These are phyloP conservation scores for Ranitomeya variabilis DNA, from an alignment of 2,113 vertebrate genomes.

Conservation along the genomic window DNA sequence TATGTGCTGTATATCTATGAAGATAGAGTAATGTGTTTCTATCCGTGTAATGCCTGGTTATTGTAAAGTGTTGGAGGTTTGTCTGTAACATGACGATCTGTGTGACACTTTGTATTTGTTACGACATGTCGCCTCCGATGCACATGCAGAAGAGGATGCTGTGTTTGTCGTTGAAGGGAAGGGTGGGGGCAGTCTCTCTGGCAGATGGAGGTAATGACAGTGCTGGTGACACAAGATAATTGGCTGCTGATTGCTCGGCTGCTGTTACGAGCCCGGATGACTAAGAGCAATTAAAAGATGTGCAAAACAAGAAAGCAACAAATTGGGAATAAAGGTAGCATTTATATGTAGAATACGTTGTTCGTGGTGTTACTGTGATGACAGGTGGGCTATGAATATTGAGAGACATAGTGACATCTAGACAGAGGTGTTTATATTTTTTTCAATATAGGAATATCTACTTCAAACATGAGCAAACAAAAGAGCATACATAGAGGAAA, in stretches of 20 bases:
- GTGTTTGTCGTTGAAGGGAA: conserved; percentile 30
- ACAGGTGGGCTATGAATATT: conserved; percentile 37
- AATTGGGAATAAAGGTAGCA: conserved; percentile 31
- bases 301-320: conserved; percentile 57
- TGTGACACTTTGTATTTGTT: background rate
- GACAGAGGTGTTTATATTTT: background rate
- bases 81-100: background rate
- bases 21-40: background rate
- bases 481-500: background rate
- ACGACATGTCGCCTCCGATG: background rate
- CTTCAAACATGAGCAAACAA: no score
- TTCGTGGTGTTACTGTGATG: conserved; percentile 12
- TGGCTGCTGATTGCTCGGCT: conserved; percentile 54
- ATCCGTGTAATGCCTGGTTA: background rate
- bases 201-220: conserved; percentile 60
- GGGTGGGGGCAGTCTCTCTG: background rate
- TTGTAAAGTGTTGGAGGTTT: background rate
- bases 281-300: conserved; percentile 59
- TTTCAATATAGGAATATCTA: background rate
- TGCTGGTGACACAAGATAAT: conserved; percentile 58
- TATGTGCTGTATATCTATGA: background rate
- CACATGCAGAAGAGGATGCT: conserved; percentile 21
- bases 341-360: conserved; percentile 47
- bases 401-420: conserved; percentile 5
- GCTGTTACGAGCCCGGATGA: conserved; percentile 54